Base-by-base conservation (phyloP, 1,140 invertebrate genomes). In the Sitodiplosis mosellana region DNA sequence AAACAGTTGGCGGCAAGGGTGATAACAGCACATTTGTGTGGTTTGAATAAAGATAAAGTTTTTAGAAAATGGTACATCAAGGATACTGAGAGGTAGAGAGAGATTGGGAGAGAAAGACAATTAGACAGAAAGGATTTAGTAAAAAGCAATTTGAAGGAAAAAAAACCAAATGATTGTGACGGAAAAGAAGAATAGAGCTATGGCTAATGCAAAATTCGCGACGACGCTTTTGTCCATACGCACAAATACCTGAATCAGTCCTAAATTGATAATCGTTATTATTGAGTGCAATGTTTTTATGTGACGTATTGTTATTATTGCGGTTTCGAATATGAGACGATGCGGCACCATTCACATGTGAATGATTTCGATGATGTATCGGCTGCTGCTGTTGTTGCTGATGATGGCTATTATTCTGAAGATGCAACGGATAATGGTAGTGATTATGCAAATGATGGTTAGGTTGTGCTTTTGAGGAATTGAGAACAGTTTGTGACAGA, bases 181-280 rank as follows among this genome's bases (percentile, higher is more conserved):
- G 14, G 12, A 40, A 40, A 40, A 36, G n/a, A 36, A 36, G n/a
- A 36, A 36, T 36, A n/a, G n/a, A n/a, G n/a, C n/a, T n/a, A n/a
- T n/a, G n/a, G n/a, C n/a, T n/a, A n/a, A n/a, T n/a, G 17, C 37
- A 40, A 40, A 40, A 36, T 10, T n/a, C 8, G 4, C 37, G 14
- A 40, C 37, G 17, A 40, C 37, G 17, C 8, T 10, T n/a, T 36
- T 36, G 34, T 18, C 14, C 14, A 40, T 6, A 40, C 37, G 37
- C 14, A 10, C 33, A 12, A 34, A 33, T 34, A 46, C 46, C 46
- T 46, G 52, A 52, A 50, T 51, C 51, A 48, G 50, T 61, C 57
- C 61, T 61, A 56, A 59, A 63, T 53, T 61, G 61, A 52, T 63
- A 63, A 60, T 63, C 27, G 27, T 27, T 63, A 53, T 61, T 63